These are phyloP conservation scores for Pseudorasbora parva DNA, from an alignment of 2,113 vertebrate genomes.

Conservation along the genomic window DNA sequence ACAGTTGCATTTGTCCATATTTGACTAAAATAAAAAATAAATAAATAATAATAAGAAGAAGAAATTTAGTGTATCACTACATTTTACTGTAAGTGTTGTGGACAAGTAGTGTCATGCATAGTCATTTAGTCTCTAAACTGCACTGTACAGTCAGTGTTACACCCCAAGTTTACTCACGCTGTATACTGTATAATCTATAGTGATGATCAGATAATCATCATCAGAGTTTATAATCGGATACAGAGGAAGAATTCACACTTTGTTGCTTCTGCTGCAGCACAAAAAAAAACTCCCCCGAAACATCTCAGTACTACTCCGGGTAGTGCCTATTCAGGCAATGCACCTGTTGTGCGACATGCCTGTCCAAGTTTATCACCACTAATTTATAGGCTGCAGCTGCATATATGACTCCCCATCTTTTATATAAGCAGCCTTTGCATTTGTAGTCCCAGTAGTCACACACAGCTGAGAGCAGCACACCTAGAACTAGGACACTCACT, in stretches of 20 bases:
- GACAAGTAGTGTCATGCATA: not conserved
- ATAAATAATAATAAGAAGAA: no score
- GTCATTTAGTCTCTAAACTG: not conserved
- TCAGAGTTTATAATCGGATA: not conserved
- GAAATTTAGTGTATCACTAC: not conserved
- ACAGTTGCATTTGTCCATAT: no score
- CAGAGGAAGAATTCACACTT: not conserved
- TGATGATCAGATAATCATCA: constrained; percentile 1
- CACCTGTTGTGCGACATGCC: constrained; percentile 73
- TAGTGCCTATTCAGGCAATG: constrained; percentile 63
- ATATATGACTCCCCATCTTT: constrained; percentile 63
- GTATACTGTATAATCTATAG: constrained; percentile 11
- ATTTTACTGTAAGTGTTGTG: not conserved
- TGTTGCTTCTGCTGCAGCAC: not conserved
- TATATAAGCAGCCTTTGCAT: constrained; percentile 55
- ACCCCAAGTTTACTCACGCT: not conserved
- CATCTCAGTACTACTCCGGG: constrained; percentile 3
- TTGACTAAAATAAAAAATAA: no score
- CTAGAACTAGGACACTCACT: not conserved
- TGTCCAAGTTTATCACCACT: constrained; percentile 69
- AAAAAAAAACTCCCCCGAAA: not conserved
- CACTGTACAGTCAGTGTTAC: not conserved
- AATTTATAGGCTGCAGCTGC: constrained; percentile 77
- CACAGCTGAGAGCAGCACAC: constrained; percentile 67
- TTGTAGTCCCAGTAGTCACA: not conserved